Evolutionary conservation across 2,888 invertebrate genomes (phyloP).

Genomic region (Idaea biselata): DNA sequence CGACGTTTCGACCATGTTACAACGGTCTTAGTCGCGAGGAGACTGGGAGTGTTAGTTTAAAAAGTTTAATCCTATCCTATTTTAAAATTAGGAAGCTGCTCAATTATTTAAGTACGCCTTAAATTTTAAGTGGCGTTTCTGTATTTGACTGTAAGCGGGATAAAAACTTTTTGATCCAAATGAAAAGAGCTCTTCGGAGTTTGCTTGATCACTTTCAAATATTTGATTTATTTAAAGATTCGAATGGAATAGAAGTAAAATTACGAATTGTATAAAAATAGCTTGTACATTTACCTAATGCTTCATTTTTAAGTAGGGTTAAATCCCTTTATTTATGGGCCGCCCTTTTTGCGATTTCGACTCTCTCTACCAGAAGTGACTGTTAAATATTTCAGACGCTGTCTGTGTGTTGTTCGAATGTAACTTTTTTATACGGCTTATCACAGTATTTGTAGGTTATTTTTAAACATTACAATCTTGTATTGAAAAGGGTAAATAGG

Average conservation of each 20-base stretch:
- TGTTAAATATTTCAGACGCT: neutral
- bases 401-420: neutral
- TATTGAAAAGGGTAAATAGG: too few relatives aligned
- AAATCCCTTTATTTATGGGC: neutral
- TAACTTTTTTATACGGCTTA: neutral
- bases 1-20: too few relatives aligned
- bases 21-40: too few relatives aligned
- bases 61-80: too few relatives aligned
- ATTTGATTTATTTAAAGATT: neutral
- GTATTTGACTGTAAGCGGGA: too few relatives aligned
- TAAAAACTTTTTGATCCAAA: constrained; percentile 10
- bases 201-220: neutral
- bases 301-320: constrained; percentile 1
- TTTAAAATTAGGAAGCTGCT: too few relatives aligned
- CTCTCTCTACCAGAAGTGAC: constrained; percentile 1
- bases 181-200: neutral
- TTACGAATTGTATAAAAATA: neutral
- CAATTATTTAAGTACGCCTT: too few relatives aligned
- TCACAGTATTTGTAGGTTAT: neutral
- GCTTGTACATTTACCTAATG: neutral
- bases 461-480: too few relatives aligned
- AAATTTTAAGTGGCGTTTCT: too few relatives aligned
- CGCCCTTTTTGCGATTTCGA: neutral
- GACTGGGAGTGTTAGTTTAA: too few relatives aligned
- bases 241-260: neutral